Conservation (phyloP, 2,888 invertebrate species). For the Lasius fuliginosus region DNA sequence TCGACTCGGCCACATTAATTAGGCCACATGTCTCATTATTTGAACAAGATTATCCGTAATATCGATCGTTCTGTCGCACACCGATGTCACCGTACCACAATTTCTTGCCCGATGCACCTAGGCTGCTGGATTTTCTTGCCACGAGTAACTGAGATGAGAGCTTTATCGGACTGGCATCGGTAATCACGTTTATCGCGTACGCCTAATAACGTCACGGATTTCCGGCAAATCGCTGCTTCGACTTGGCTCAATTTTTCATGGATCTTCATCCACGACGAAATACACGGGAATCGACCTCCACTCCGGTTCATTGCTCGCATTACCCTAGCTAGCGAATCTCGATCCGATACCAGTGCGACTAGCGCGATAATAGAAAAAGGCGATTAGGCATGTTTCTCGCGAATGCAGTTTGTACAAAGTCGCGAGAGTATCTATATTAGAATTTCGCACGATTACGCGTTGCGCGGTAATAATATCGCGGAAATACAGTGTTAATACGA, state of each 20-base stretch:
- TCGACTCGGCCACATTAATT: slow-evolving; percentile 29
- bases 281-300: slow-evolving; percentile 47
- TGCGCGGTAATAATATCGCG: neutral
- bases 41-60: slow-evolving; percentile 39
- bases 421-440: slow-evolving; percentile 11
- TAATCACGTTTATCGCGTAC: slow-evolving; percentile 32
- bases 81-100: slow-evolving; percentile 21
- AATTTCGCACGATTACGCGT: neutral
- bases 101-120: slow-evolving; percentile 27
- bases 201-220: slow-evolving; percentile 50
- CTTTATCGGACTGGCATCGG: slow-evolving; percentile 37
- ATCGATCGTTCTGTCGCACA: slow-evolving; percentile 18
- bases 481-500: neutral
- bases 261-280: slow-evolving; percentile 17
- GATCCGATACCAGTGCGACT: neutral
- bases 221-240: neutral
- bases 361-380: neutral
- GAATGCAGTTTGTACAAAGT: neutral
- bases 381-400: neutral
- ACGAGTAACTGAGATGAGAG: slow-evolving; percentile 11
- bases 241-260: slow-evolving; percentile 32
- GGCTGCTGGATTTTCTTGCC: slow-evolving; percentile 36
- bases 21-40: slow-evolving; percentile 31
- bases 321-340: slow-evolving; percentile 39
- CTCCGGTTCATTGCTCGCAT: slow-evolving; percentile 59